Percentiles rank a stretch among this genome's conserved stretches.
Conservation (phyloP, 2,888 invertebrate species). For the Chorisops tibialis region DNA sequence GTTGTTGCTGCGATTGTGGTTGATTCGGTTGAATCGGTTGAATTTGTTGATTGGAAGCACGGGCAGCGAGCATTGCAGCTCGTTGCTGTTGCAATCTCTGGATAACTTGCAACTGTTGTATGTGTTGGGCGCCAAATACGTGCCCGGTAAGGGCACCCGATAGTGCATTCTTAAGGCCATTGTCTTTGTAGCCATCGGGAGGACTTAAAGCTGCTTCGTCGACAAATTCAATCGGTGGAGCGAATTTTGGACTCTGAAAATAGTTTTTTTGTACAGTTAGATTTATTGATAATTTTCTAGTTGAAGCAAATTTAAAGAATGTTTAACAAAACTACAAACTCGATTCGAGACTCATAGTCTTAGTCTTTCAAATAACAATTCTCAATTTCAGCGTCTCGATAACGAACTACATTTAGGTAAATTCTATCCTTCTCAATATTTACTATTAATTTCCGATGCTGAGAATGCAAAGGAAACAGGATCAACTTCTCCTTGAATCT, state of each 20-base stretch:
- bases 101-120: slow-evolving; percentile 61
- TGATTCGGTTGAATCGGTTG: slow-evolving; percentile 32
- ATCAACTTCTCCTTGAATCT: too few relatives aligned
- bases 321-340: too few relatives aligned
- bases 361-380: neutral
- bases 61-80: slow-evolving; percentile 52
- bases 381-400: too few relatives aligned
- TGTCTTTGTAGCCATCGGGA: slow-evolving; percentile 87
- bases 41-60: slow-evolving; percentile 35
- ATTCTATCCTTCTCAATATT: neutral
- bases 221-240: slow-evolving; percentile 68
- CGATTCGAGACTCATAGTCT: neutral
- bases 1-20: slow-evolving; percentile 33
- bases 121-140: slow-evolving; percentile 64
- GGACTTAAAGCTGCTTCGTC: slow-evolving; percentile 84
- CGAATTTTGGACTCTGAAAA: slow-evolving; percentile 59
- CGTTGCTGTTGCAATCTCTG: slow-evolving; percentile 63
- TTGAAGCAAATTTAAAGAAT: too few relatives aligned
- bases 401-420: neutral
- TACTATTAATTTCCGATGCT: neutral
- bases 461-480: too few relatives aligned
- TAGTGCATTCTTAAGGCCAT: slow-evolving; percentile 64
- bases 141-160: slow-evolving; percentile 58
- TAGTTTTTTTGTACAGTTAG: too few relatives aligned
- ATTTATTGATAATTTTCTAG: too few relatives aligned